Base-by-base conservation (phyloP, 2,797 vertebrate species). In the Enteromius paludinosus region DNA sequence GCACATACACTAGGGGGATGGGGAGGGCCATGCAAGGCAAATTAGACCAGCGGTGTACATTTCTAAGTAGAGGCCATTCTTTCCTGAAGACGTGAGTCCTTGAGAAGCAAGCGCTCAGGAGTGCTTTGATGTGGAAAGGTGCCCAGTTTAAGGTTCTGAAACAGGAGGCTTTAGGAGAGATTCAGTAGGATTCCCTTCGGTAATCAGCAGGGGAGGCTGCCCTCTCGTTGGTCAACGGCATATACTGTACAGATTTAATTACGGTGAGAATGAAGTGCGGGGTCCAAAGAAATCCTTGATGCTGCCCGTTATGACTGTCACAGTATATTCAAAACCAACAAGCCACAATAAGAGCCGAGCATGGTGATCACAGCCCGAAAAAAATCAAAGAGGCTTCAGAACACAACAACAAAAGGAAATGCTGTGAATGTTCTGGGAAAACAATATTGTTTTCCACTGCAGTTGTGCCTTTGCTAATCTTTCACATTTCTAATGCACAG, bases 31-130 rank as follows among this genome's bases (percentile, higher is more conserved):
- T 77, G 88, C 85, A 78, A 90, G 86, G 88, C 91, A 93, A 94
- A 94, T 94, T 91, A 94, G 91, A 91, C 90, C 91, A 93, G 91
- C 91, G 92, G 92, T 93, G 92, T 92, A 90, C 90, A 84, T 89
- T 92, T 93, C 90, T 93, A 90, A 93, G 93, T 90, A 90, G 91
- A 94, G 92, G 93, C 93, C 92, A 94, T 94, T 94, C 92, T 94
- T 93, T 93, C 92, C 91, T 90, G 87, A 89, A 94, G 92, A 92
- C 90, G 89, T 89, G 91, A 90, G 92, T 92, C 92, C 92, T 91
- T 91, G 90, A 93, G 93, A 93, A 85, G 85, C 47, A 56, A 89
- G 85, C 73, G 79, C 88, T 90, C 87, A 85, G 87, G 84, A 66
- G 64, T 33, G 91, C 94, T 95, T 94, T 95, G 94, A 95, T 94